Conservation (phyloP, 2,888 invertebrate species). For the Eristalis arbustorum region DNA sequence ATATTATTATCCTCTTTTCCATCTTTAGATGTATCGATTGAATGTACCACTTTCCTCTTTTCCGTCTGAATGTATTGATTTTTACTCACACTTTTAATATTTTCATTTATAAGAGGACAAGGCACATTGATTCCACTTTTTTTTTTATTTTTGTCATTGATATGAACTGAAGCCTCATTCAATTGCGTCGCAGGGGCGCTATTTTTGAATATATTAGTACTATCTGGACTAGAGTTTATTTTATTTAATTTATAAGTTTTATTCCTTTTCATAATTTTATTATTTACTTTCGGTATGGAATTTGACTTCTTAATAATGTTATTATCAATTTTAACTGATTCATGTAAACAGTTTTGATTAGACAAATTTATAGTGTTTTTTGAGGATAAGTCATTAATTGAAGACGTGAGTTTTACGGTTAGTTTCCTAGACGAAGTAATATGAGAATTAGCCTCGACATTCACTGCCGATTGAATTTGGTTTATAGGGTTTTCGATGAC, state of each 20-base stretch:
- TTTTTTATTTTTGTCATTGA: neutral
- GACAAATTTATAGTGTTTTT: neutral
- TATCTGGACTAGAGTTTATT: neutral
- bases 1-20: neutral
- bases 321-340: neutral
- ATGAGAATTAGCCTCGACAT: neutral
- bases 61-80: neutral
- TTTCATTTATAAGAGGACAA: neutral
- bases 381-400: neutral
- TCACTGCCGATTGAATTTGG: neutral
- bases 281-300: neutral
- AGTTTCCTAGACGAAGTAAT: neutral
- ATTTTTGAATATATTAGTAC: neutral
- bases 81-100: neutral
- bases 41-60: neutral
- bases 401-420: neutral
- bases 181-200: neutral
- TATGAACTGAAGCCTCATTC: neutral
- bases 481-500: neutral
- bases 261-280: conserved; percentile 15
- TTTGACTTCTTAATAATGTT: neutral
- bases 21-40: neutral
- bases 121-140: neutral
- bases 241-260: neutral
- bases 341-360: neutral